Evolutionary conservation across 2,113 vertebrate species (phyloP).

Genomic region (Engystomops pustulosus): DNA sequence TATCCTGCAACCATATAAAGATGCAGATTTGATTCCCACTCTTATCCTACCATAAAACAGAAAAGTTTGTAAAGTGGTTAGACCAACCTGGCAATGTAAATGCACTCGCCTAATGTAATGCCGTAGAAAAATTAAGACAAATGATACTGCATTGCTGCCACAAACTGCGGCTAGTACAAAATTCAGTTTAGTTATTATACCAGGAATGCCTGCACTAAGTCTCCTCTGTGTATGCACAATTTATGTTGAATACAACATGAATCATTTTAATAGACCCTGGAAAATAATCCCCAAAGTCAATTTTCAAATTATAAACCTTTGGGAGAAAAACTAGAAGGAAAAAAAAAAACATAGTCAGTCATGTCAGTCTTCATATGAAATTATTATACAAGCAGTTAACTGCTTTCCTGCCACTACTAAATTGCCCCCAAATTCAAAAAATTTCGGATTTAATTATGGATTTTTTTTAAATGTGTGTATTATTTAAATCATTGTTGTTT

Average conservation of each 20-base stretch:
- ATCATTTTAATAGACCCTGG: constrained; percentile 95
- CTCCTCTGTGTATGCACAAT: constrained; percentile 94
- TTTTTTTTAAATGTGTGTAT: no score
- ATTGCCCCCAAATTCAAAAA: constrained; percentile 5
- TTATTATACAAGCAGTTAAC: constrained; percentile 63
- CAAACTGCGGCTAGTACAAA: constrained; percentile 80
- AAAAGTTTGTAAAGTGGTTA: constrained; percentile 80
- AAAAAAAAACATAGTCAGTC: constrained; percentile 76
- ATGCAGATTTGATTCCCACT: constrained; percentile 92
- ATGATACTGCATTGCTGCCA: constrained; percentile 82
- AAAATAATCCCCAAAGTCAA: constrained; percentile 86
- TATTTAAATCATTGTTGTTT: neutral
- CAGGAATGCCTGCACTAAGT: constrained; percentile 78
- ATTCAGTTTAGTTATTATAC: constrained; percentile 85
- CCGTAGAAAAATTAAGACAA: constrained; percentile 83
- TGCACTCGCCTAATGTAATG: constrained; percentile 79
- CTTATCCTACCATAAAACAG: constrained; percentile 79
- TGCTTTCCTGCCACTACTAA: constrained; percentile 8
- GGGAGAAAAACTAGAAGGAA: constrained; percentile 65
- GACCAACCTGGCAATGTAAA: constrained; percentile 82
- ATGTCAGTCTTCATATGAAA: constrained; percentile 80
- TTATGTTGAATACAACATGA: constrained; percentile 92
- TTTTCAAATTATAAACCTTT: constrained; percentile 89
- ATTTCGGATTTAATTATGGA: no score
- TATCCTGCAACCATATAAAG: constrained; percentile 88